Conservation (phyloP, 2,113 vertebrate species). For the Callopanchax toddi region DNA sequence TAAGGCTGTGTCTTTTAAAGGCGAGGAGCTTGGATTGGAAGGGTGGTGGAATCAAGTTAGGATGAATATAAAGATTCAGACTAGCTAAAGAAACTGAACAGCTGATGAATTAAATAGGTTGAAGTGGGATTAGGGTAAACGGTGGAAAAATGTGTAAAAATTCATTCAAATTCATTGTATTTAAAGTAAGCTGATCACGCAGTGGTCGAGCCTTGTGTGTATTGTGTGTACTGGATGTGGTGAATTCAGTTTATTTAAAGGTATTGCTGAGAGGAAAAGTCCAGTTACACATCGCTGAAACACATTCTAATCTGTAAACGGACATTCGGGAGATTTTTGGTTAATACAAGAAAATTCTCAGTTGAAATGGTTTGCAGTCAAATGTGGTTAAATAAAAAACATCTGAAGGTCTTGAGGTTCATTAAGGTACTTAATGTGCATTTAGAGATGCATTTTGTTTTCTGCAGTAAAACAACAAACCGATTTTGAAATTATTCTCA, state of each 20-base stretch:
- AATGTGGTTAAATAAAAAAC: no score
- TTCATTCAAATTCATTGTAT: no score
- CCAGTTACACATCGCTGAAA: constrained; percentile 69
- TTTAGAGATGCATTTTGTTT: no score
- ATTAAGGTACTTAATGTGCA: no score
- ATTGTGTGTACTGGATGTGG: no score
- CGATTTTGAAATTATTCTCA: no score
- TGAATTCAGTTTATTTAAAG: constrained; percentile 69
- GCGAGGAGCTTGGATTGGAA: constrained; percentile 51
- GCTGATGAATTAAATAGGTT: constrained; percentile 10
- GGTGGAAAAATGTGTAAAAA: no score
- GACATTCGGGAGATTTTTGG: constrained; percentile 51
- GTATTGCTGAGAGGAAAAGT: constrained; percentile 48
- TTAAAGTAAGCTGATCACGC: no score
- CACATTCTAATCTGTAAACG: constrained; percentile 50
- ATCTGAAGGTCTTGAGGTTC: constrained; percentile 5
- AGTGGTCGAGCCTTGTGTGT: no score
- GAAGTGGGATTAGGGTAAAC: no score
- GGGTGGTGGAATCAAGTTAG: constrained; percentile 33
- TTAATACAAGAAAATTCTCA: constrained; percentile 72
- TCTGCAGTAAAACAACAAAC: no score
- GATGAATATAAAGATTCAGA: constrained; percentile 14
- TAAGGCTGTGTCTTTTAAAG: constrained; percentile 63
- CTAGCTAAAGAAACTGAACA: constrained; percentile 39
- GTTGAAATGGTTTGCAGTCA: constrained; percentile 37